A percentile compares a stretch with the other conserved stretches of the same genome.
Conservation (phyloP, 2,113 vertebrate genomes). For the Eubucco bourcierii region DNA sequence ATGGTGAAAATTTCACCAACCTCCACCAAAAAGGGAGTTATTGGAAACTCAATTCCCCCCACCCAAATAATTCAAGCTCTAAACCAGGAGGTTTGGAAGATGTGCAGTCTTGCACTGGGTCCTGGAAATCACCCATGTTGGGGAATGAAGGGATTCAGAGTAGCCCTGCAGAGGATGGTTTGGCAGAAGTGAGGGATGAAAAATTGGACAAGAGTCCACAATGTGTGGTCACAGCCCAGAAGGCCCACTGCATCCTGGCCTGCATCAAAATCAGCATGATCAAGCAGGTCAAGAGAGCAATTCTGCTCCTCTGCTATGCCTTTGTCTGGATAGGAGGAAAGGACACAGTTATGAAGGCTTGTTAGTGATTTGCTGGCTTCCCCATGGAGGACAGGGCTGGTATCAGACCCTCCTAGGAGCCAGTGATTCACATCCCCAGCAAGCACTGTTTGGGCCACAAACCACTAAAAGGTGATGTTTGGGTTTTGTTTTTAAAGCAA, state of each 20-base stretch:
- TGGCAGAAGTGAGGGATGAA: not conserved
- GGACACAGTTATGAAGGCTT: not conserved
- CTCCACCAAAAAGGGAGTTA: not conserved
- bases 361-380: not conserved
- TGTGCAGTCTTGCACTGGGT: not conserved
- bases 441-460: not conserved
- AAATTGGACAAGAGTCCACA: accelerated
- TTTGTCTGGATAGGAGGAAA: not conserved
- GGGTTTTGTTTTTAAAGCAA: not conserved
- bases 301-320: not conserved
- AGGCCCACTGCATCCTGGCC: accelerated
- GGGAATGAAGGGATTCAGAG: not conserved
- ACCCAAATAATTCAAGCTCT: not conserved
- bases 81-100: not conserved
- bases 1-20: not conserved
- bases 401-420: not conserved
- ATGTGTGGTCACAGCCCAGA: accelerated
- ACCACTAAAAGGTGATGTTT: not conserved
- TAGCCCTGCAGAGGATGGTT: not conserved
- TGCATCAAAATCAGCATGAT: not conserved
- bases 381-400: not conserved
- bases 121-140: not conserved
- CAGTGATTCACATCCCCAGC: not conserved
- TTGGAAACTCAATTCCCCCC: not conserved
- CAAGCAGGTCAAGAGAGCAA: accelerated